These are phyloP conservation scores for Hymenopus coronatus DNA, from an alignment of 2,888 invertebrate species.

Conservation along the genomic window DNA sequence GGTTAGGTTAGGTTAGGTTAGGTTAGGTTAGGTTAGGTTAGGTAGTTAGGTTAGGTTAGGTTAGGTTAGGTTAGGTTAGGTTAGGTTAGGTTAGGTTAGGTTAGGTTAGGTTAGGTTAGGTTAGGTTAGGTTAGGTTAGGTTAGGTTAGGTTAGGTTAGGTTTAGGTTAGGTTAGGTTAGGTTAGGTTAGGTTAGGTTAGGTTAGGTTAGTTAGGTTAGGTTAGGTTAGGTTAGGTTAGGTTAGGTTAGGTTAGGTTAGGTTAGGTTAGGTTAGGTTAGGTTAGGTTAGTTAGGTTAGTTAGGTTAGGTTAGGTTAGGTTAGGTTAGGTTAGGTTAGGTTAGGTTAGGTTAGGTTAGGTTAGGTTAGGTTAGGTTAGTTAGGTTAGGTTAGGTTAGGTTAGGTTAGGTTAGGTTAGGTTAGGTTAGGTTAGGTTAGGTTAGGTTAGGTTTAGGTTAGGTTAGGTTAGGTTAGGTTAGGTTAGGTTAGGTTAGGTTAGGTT, in stretches of 20 bases:
- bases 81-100: constrained; percentile 42
- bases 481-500: too few species aligned
- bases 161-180: constrained; percentile 37
- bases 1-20: constrained; percentile 40
- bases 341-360: constrained; percentile 35
- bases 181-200: constrained; percentile 38
- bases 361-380: constrained; percentile 34
- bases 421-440: constrained; percentile 11
- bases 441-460: constrained; percentile 33
- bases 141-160: constrained; percentile 33
- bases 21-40: constrained; percentile 38
- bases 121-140: constrained; percentile 36
- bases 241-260: constrained; percentile 4
- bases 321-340: too few species aligned
- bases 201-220: not conserved
- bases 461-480: constrained; percentile 32
- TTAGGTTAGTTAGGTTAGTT: not conserved
- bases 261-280: constrained; percentile 13
- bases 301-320: too few species aligned
- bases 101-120: constrained; percentile 40
- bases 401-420: constrained; percentile 13
- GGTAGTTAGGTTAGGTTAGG: constrained; percentile 38
- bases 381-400: not conserved
- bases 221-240: constrained; percentile 14
- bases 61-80: constrained; percentile 41